Conservation (phyloP, 2,888 invertebrate genomes). For the Hylaea fasciaria region DNA sequence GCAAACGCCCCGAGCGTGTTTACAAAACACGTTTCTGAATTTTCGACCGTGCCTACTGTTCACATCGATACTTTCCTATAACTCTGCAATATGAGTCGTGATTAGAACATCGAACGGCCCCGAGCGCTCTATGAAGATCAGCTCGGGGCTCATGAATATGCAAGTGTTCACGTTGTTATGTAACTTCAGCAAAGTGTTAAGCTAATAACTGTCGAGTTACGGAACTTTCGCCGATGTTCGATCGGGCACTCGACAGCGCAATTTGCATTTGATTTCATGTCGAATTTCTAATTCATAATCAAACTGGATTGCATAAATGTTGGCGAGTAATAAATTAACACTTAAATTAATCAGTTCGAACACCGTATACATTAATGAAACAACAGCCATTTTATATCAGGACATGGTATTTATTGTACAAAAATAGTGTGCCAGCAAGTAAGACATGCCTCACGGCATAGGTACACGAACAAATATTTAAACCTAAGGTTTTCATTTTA, state of each 20-base stretch:
- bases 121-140: constrained; percentile 33
- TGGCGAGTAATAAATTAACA: constrained; percentile 6
- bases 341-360: background rate
- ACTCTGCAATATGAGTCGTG: constrained; percentile 23
- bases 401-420: constrained; percentile 85
- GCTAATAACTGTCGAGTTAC: constrained; percentile 41
- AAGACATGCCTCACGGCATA: constrained; percentile 79
- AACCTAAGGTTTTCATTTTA: constrained; percentile 76
- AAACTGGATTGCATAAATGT: constrained; percentile 23
- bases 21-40: constrained; percentile 62
- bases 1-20: constrained; percentile 65
- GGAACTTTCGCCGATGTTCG: constrained; percentile 40
- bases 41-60: constrained; percentile 19
- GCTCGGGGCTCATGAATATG: constrained; percentile 42
- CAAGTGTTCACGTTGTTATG: constrained; percentile 40
- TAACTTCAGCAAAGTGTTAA: constrained; percentile 41
- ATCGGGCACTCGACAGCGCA: constrained; percentile 27
- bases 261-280: constrained; percentile 36
- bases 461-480: constrained; percentile 78
- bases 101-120: constrained; percentile 34
- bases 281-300: constrained; percentile 29
- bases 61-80: constrained; percentile 29
- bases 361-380: constrained; percentile 60
- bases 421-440: constrained; percentile 85
- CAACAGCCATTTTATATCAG: constrained; percentile 68